These are phyloP conservation scores for Ladona fulva DNA, from an alignment of 1,140 invertebrate genomes.

Conservation along the genomic window DNA sequence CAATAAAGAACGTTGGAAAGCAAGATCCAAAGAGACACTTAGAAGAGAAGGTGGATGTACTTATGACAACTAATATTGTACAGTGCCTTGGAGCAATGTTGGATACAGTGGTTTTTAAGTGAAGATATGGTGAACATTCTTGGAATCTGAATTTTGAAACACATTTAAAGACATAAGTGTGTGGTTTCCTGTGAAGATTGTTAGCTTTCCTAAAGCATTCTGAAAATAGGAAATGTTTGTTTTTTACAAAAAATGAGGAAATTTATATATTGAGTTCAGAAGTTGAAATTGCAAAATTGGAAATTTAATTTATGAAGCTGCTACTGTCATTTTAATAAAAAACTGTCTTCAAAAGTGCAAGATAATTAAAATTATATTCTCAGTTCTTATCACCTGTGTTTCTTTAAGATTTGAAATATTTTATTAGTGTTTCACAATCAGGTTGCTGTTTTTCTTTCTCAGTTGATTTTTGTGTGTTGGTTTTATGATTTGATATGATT, in stretches of 20 bases:
- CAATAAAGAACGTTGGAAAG: constrained; percentile 99
- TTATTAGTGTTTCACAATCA: no score
- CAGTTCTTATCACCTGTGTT: no score
- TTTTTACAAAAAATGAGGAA: neutral
- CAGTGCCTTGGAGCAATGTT: constrained; percentile 98
- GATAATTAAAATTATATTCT: neutral
- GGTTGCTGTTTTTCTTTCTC: no score
- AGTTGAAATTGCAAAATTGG: neutral
- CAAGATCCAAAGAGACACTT: constrained; percentile 99
- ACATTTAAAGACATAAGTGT: neutral
- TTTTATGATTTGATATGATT: no score
- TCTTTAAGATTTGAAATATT: no score
- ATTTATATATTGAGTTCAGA: neutral
- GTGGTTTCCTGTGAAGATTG: neutral
- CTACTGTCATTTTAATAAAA: neutral
- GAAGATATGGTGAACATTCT: constrained; percentile 31
- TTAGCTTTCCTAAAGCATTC: neutral
- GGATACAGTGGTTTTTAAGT: constrained; percentile 94
- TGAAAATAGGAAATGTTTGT: neutral
- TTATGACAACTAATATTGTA: constrained; percentile 98
- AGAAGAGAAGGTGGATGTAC: constrained; percentile 93
- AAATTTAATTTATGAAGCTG: neutral
- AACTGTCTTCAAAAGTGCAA: neutral
- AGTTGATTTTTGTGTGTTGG: no score
- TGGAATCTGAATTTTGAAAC: neutral